Percentiles rank a stretch among this genome's conserved stretches.
Conservation (phyloP, 2,113 vertebrate genomes). For the Corythornis vintsioides region DNA sequence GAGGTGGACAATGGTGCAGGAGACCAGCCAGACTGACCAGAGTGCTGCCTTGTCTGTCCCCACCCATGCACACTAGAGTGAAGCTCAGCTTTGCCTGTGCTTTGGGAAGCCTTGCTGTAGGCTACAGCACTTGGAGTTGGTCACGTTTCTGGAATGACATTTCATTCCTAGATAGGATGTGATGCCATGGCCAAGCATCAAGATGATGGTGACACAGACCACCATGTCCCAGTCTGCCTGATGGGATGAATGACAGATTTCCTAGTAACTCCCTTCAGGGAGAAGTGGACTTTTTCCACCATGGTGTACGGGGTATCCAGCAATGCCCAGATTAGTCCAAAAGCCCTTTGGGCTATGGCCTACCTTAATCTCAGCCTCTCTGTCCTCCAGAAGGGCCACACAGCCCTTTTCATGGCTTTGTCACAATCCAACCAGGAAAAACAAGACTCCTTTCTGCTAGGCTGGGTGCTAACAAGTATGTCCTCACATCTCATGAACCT, state of each 20-base stretch:
- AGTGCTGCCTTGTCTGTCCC: neutral
- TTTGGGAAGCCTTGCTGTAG: neutral
- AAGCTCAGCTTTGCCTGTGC: neutral
- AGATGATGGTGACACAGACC: neutral
- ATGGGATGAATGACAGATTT: neutral
- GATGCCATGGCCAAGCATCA: neutral
- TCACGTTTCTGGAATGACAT: neutral
- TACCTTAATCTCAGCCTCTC: neutral
- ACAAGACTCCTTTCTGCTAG: neutral
- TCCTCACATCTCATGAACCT: neutral
- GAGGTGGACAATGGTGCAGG: neutral
- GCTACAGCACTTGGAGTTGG: rapidly evolving
- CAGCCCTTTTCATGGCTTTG: neutral
- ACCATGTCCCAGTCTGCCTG: neutral
- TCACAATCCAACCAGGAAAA: neutral
- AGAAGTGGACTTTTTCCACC: neutral
- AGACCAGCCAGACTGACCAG: neutral
- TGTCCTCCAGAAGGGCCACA: neutral
- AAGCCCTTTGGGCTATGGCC: neutral
- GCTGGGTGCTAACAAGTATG: neutral
- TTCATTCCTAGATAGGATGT: neutral
- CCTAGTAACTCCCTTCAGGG: neutral
- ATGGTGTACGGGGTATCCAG: rapidly evolving
- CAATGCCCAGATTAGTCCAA: neutral
- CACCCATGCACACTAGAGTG: rapidly evolving